Evolutionary conservation across 2,113 vertebrate genomes (phyloP), one percentile per base, ranked within the genome.

Genomic region (Alectura lathami): DNA sequence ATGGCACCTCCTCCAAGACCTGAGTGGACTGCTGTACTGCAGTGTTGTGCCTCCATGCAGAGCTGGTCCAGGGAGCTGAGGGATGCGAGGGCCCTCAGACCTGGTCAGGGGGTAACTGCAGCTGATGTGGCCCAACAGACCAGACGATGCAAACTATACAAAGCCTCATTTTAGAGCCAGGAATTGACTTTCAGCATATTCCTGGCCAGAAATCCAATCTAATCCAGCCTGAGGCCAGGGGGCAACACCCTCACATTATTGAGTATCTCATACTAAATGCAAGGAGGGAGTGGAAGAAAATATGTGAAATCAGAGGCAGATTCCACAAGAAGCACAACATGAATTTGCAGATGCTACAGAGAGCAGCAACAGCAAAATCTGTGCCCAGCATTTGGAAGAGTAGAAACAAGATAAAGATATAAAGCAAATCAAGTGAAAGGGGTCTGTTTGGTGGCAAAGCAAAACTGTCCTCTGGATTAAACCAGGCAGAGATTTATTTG

Each of bases 1-100:
- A 29, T 20, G 53, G 13, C 8, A 9, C 29, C 11, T 30, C 14
- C 40, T 70, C 40, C 0, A 1, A 62, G n/a, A 0, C 3, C 36
- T 2, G 4, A 5, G 0, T 0, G 20, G 21, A 29, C 53, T 62
- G 56, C 72, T 5, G n/a, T n/a, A n/a, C n/a, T n/a, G n/a, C n/a
- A n/a, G n/a, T n/a, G n/a, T n/a, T n/a, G n/a, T n/a, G n/a, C n/a
- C n/a, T n/a, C n/a, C n/a, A n/a, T n/a, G n/a, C n/a, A n/a, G n/a
- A n/a, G n/a, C n/a, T n/a, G n/a, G n/a, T n/a, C n/a, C n/a, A n/a
- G n/a, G n/a, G n/a, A n/a, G n/a, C n/a, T n/a, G n/a, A n/a, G n/a
- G n/a, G n/a, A n/a, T n/a, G n/a, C n/a, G n/a, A n/a, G n/a, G n/a
- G n/a, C n/a, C n/a, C n/a, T n/a, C n/a, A n/a, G n/a, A n/a, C n/a